phyloP scores from a whole-genome alignment of 2,113 vertebrate species.

The Myrmophylax atrothorax region DNA sequence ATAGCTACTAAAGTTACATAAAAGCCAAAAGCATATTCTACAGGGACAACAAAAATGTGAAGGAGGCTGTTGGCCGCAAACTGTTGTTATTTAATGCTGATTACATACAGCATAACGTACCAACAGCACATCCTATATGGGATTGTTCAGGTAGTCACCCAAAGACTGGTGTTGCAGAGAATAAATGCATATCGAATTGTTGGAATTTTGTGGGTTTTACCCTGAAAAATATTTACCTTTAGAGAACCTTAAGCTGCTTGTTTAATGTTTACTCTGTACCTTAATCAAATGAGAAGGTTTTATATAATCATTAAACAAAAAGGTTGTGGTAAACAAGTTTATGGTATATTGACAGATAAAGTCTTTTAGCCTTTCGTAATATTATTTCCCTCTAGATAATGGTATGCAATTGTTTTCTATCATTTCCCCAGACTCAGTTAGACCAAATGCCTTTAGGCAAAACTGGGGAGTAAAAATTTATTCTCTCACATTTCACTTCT shows the following conservation, averaged over 20 bases:
- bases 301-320: neutral
- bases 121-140: neutral
- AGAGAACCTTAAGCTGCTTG: neutral
- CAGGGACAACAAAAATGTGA: neutral
- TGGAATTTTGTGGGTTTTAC: neutral
- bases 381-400: neutral
- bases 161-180: neutral
- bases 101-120: neutral
- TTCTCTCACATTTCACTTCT: neutral
- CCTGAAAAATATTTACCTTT: neutral
- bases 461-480: neutral
- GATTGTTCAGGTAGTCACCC: neutral
- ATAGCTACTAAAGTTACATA: neutral
- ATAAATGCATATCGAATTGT: neutral
- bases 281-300: neutral
- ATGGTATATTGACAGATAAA: neutral
- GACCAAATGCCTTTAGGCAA: neutral
- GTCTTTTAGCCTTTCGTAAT: neutral
- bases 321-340: neutral
- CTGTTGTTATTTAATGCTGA: neutral
- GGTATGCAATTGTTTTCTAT: neutral
- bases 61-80: neutral
- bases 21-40: neutral
- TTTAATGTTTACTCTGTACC: neutral
- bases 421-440: neutral